Evolutionary conservation across 2,888 invertebrate species (phyloP).

Genomic region (Caenorhabditis angaria): DNA sequence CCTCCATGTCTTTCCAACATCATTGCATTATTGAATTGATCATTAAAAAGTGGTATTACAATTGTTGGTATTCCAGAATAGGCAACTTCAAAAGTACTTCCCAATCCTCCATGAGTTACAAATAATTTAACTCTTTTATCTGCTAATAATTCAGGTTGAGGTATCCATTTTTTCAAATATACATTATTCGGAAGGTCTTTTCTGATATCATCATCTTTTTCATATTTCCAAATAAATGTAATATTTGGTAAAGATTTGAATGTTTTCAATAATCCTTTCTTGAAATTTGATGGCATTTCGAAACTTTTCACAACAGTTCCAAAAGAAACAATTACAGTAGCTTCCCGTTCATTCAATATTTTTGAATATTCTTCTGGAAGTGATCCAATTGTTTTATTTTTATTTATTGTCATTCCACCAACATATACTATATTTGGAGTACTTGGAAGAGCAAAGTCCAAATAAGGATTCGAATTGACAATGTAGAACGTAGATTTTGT

Average conservation of each 20-base stretch:
- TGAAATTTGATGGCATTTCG: slow-evolving; percentile 25
- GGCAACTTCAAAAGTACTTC: slow-evolving; percentile 27
- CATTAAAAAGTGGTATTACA: too few relatives aligned
- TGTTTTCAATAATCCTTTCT: not conserved
- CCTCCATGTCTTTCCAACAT: not conserved
- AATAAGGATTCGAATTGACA: slow-evolving; percentile 19
- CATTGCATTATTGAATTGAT: too few relatives aligned
- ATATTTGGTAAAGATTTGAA: not conserved
- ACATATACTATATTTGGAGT: slow-evolving; percentile 11
- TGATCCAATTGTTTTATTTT: not conserved
- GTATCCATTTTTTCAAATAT: slow-evolving; percentile 28
- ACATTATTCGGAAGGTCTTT: slow-evolving; percentile 22
- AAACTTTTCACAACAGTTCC: slow-evolving; percentile 28
- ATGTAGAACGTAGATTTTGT: slow-evolving; percentile 19
- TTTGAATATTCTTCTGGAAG: slow-evolving; percentile 20
- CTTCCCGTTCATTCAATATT: slow-evolving; percentile 15
- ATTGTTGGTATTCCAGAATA: slow-evolving; percentile 36
- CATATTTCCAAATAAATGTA: slow-evolving; percentile 16
- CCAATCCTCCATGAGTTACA: slow-evolving; percentile 36
- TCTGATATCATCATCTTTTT: slow-evolving; percentile 17
- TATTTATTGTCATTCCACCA: slow-evolving; percentile 18
- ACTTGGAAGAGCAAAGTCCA: slow-evolving; percentile 11
- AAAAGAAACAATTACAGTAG: slow-evolving; percentile 35
- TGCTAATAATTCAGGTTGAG: slow-evolving; percentile 23
- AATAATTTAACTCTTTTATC: slow-evolving; percentile 15